A percentile compares a stretch with the other conserved stretches of the same genome.
These are phyloP conservation scores for Tenthredo notha DNA, from an alignment of 2,888 invertebrate species.

Conservation along the genomic window DNA sequence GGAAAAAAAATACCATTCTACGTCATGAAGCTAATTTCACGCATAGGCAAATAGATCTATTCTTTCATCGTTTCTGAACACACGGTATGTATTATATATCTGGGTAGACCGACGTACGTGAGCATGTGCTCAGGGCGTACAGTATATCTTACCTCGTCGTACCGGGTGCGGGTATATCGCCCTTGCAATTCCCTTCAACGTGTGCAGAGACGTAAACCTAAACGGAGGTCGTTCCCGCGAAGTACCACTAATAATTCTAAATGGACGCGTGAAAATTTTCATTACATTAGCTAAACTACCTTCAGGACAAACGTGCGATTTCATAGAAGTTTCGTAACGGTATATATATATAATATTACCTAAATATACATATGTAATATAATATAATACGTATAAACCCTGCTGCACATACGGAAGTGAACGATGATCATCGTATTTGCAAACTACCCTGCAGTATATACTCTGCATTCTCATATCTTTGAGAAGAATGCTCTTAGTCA, in stretches of 20 bases:
- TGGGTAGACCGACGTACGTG: neutral
- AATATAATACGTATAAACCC: neutral
- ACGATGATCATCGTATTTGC: neutral
- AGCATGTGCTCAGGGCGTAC: neutral
- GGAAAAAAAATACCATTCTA: neutral
- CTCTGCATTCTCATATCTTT: neutral
- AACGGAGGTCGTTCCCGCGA: conserved; percentile 38
- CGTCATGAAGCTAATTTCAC: too few relatives aligned
- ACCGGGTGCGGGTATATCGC: neutral
- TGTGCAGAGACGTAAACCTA: conserved; percentile 36
- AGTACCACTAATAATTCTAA: conserved; percentile 39
- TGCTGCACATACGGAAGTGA: neutral
- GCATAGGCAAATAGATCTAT: neutral
- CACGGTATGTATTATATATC: neutral
- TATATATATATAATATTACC: too few relatives aligned
- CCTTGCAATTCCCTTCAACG: conserved; percentile 21
- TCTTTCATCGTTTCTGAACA: neutral
- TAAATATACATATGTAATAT: neutral
- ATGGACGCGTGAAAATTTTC: conserved; percentile 48
- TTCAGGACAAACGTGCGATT: neutral
- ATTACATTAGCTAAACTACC: conserved; percentile 27
- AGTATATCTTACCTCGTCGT: neutral
- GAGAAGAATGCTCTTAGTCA: neutral
- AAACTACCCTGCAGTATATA: neutral
- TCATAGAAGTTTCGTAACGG: neutral